phyloP scores from a whole-genome alignment of 2,888 invertebrate species.

The Portevinia maculata region DNA sequence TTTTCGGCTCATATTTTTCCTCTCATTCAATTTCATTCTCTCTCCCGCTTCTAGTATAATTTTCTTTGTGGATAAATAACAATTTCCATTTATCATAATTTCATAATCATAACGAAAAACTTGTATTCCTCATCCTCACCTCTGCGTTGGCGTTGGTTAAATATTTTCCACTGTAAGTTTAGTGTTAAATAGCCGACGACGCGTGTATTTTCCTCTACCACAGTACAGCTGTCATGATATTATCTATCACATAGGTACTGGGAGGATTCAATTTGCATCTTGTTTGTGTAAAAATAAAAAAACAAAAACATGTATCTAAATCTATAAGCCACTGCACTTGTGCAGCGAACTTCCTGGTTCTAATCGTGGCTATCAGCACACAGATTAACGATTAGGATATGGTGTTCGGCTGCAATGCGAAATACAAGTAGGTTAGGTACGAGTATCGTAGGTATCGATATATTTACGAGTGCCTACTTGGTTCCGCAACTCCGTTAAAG shows the following conservation, averaged over 20 bases:
- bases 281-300: neutral
- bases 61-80: neutral
- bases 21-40: neutral
- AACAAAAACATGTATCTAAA: neutral
- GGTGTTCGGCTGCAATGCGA: constrained; percentile 5
- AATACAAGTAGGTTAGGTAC: neutral
- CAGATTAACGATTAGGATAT: constrained; percentile 16
- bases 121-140: neutral
- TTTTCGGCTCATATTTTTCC: neutral
- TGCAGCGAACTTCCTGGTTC: constrained; percentile 36
- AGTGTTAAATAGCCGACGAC: constrained; percentile 30
- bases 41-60: neutral
- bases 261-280: constrained; percentile 3
- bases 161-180: constrained; percentile 40
- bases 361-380: constrained; percentile 31
- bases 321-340: constrained; percentile 14
- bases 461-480: neutral
- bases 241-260: neutral
- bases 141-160: constrained; percentile 26
- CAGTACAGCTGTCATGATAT: neutral
- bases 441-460: no score
- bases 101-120: constrained; percentile 2
- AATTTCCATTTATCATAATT: constrained; percentile 44
- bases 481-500: neutral
- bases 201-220: neutral